Evolutionary conservation across 2,888 invertebrate species (phyloP), one percentile per base, ranked within the genome.

Genomic region (Acronicta alni): DNA sequence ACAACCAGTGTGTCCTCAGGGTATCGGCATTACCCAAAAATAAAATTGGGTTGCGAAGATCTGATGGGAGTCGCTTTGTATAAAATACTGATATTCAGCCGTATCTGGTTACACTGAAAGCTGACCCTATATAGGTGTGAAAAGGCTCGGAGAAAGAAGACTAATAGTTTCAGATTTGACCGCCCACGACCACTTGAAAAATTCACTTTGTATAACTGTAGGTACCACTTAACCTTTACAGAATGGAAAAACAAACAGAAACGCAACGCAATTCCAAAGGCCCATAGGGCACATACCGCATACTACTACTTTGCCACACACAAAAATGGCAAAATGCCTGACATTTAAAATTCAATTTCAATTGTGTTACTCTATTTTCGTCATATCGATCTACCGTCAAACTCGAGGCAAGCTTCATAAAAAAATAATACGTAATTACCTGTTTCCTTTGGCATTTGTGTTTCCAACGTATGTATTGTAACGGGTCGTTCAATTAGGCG

Each of bases 371-470:
- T 56, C 75, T 75, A 76, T 75, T 77, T 76, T 70, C 49, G 57
- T 70, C 54, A 46, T 79, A 80, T 80, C 71, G 77, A 80, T 77
- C 71, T 63, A 43, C 51, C 42, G 47, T 49, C 45, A 42, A 49
- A 52, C 54, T 68, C 67, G 57, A 78, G 56, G 51, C 65, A 59
- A 46, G 55, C 53, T 62, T 62, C 75, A 72, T 72, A 75, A 62
- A 72, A 75, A 75, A 71, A 48, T 72, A 55, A 66, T 56, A 57
- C 55, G 59, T 77, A 80, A 81, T 78, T 77, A 81, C 69, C 45
- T 18, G 46, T 67, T 67, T 60, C 62, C 62, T 62, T 55, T 57
- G 59, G 52, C 54, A 63, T 74, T 71, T 63, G 53, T 56, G 53
- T 62, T 62, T 18, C 37, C 59, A 51, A 60, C 26, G 42, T 57